Evolutionary conservation across 2,888 invertebrate genomes (phyloP), one percentile per base, ranked within the genome.

Genomic region (Amiota communis): DNA sequence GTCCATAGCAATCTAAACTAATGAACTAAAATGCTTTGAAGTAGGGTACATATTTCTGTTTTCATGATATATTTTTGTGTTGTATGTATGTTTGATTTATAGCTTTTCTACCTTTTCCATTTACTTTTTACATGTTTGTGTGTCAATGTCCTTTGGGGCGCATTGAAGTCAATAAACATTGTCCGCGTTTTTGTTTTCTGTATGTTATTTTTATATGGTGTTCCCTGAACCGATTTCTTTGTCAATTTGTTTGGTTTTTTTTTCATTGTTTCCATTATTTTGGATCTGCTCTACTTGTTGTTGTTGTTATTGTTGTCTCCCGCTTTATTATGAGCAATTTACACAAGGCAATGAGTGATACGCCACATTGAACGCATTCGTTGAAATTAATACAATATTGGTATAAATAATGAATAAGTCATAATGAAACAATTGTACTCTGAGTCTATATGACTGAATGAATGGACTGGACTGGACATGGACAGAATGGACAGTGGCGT

Each of bases 361-460:
- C 36, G 36, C 36, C 36, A 36, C 2, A 36, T 6, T 36, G 36
- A 36, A 36, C 36, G 36, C 36, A 2, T 6, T 36, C 36, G 6
- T 61, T 20, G n/a, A 15, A 23, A 8, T 53, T 9, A 49, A 68
- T 51, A 53, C 53, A 53, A 23, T 68, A 68, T 68, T 68, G 51
- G 67, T 17, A 23, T 68, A 53, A 68, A 53, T 68, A 68, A 68
- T 68, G 53, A 68, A 68, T 53, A 48, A 51, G 51, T 13, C 36
- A 36, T 36, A 36, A 36, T 36, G 36, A 36, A 36, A 68, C 23
- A 68, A 65, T 48, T 65, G 48, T 48, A n/a, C n/a, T n/a, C n/a
- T n/a, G n/a, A n/a, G n/a, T n/a, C n/a, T n/a, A n/a, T 23, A 23
- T 23, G 23, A 23, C 23, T 23, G 23, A 23, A 1, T 23, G 23